Evolutionary conservation across 2,888 invertebrate species (phyloP), one percentile per base, ranked within the genome.

Genomic region (Troides oblongomaculatus): DNA sequence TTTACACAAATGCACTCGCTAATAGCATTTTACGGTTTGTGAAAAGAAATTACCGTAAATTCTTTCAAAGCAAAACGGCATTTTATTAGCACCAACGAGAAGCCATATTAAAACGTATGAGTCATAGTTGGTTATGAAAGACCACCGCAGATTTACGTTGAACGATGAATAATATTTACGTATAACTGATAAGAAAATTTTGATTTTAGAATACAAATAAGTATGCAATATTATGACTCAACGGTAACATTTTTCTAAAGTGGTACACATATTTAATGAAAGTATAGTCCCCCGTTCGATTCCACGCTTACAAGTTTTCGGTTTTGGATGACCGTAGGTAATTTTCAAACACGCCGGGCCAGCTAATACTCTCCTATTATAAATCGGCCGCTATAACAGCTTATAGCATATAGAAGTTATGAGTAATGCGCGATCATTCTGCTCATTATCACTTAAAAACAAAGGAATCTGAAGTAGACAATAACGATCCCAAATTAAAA

Each of bases 1-100:
- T 53, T 57, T 56, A 64, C 53, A 36, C 53, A 56, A 64, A 64
- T 64, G 10, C 56, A 59, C 17, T 30, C 50, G 17, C 17, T 25
- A n/a, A 50, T 46, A 36, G 23, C 25, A n/a, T 25, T 63, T 63
- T 62, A 56, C 12, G 25, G 56, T 56, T 21, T 63, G 8, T 21
- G 57, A 10, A 57, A 57, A 57, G 1, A 21, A 21, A 57, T 57
- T 57, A 21, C 21, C 4, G 21, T 21, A 57, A 21, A 12, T 21
- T 1, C 1, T 39, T 39, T 8, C 39, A 39, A 39, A 17, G 50
- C 10, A 3, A 50, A 50, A 18, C 50, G 17, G 50, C 18, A 50
- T 17, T 50, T 50, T 50, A 50, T 50, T 50, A 50, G 7, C 39
- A 39, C 39, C 8, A 39, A 17, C 17, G 18, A 5, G 50, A 18